Evolutionary conservation across 2,797 vertebrate genomes (phyloP).

Genomic region (Champsocephalus esox): DNA sequence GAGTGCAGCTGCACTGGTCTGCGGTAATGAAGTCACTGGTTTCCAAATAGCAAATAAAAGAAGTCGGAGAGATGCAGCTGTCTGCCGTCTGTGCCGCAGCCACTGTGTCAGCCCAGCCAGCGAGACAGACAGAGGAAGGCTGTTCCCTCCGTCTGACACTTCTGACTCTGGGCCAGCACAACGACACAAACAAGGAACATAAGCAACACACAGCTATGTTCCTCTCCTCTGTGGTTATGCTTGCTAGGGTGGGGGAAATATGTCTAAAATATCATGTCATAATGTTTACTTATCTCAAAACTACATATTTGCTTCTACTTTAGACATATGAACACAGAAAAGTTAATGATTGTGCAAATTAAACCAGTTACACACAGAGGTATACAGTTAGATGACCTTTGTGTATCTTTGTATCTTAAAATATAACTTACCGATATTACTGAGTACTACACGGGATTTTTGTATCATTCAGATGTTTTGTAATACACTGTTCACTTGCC

Average conservation of each 20-base stretch:
- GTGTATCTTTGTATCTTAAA: slow-evolving; percentile 1
- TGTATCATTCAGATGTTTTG: slow-evolving; percentile 11
- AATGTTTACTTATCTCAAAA: slow-evolving; percentile 21
- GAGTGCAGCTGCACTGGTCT: slow-evolving; percentile 77
- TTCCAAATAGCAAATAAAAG: slow-evolving; percentile 82
- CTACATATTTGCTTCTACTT: neutral
- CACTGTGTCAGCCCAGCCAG: slow-evolving; percentile 68
- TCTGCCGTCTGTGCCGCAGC: slow-evolving; percentile 83
- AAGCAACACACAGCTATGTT: slow-evolving; percentile 43
- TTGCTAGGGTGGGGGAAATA: slow-evolving; percentile 24
- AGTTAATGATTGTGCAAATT: neutral
- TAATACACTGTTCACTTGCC: slow-evolving; percentile 5
- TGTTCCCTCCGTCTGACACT: slow-evolving; percentile 76
- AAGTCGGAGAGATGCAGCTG: slow-evolving; percentile 81
- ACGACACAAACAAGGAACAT: slow-evolving; percentile 62
- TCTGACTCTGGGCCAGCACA: slow-evolving; percentile 71
- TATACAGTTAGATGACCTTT: neutral
- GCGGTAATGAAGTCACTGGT: slow-evolving; percentile 85
- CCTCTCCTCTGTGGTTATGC: slow-evolving; percentile 6
- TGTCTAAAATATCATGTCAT: slow-evolving; percentile 32
- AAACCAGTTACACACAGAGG: neutral
- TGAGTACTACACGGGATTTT: slow-evolving; percentile 18
- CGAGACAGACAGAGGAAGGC: slow-evolving; percentile 72
- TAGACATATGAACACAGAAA: neutral
- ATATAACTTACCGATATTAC: neutral